Percentiles rank a stretch among this genome's conserved stretches.
Evolutionary conservation across 2,888 invertebrate genomes (phyloP).

Genomic region (Carabus problematicus): DNA sequence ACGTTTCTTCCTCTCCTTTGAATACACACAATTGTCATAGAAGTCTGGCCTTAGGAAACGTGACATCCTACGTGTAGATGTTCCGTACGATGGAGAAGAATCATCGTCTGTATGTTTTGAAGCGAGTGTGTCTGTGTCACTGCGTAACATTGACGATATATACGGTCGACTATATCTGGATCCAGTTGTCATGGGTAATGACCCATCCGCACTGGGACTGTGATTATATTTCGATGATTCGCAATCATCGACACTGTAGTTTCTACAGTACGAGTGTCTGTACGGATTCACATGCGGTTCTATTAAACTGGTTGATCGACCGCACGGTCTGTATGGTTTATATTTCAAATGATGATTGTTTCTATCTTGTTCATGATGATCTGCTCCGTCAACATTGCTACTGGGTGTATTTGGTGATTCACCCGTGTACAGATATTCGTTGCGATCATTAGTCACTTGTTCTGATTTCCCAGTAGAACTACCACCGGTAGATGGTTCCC

Average conservation of each 20-base stretch:
- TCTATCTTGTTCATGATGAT: slow-evolving; percentile 11
- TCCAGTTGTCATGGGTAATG: no score
- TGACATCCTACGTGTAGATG: slow-evolving; percentile 69
- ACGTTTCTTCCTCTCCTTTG: slow-evolving; percentile 69
- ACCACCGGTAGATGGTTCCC: not conserved
- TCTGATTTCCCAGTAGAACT: no score
- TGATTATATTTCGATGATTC: not conserved
- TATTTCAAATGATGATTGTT: slow-evolving; percentile 23
- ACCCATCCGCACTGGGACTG: no score
- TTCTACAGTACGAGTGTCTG: slow-evolving; percentile 19
- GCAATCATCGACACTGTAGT: slow-evolving; percentile 28
- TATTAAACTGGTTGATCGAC: slow-evolving; percentile 24
- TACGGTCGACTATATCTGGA: no score
- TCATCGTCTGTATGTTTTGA: no score
- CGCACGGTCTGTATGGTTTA: slow-evolving; percentile 30
- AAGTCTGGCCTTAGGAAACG: slow-evolving; percentile 83
- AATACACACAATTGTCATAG: slow-evolving; percentile 71
- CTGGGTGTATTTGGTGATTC: no score
- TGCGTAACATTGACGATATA: no score
- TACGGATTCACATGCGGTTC: slow-evolving; percentile 20
- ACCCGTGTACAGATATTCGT: no score
- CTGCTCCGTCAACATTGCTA: not conserved
- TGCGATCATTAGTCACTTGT: no score
- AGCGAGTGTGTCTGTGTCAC: no score
- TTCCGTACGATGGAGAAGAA: slow-evolving; percentile 45